Conservation (phyloP, 2,888 invertebrate genomes). For the Hirtodrosophila duncani region DNA sequence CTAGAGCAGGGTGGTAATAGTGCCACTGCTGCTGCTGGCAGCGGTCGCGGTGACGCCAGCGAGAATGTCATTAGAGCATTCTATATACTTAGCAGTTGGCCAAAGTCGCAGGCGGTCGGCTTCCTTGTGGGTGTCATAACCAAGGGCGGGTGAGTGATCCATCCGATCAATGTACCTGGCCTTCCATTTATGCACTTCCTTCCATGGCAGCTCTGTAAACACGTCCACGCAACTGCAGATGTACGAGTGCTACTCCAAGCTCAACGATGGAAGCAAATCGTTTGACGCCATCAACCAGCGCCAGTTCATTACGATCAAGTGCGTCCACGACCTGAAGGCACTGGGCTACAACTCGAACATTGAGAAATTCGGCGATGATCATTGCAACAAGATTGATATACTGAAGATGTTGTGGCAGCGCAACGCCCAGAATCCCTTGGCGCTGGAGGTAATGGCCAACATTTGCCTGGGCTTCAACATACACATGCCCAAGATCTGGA, state of each 20-base stretch:
- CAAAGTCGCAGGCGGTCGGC: conserved; percentile 70
- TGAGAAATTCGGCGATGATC: conserved; percentile 76
- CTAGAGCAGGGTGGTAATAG: conserved; percentile 27
- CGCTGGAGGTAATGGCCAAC: conserved; percentile 75
- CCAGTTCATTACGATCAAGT: conserved; percentile 76
- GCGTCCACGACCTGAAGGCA: conserved; percentile 76
- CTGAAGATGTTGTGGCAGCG: conserved; percentile 77
- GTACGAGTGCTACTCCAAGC: conserved; percentile 77
- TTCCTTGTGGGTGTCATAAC: conserved; percentile 75
- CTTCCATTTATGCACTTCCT: neutral
- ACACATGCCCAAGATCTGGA: conserved; percentile 76
- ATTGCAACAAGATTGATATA: conserved; percentile 76
- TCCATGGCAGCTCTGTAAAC: conserved; percentile 54
- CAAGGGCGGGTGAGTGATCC: conserved; percentile 71
- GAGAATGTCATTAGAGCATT: conserved; percentile 77
- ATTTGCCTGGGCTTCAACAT: conserved; percentile 78
- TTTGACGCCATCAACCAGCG: conserved; percentile 73
- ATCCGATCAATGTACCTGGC: neutral
- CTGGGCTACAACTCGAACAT: conserved; percentile 76
- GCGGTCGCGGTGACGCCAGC: conserved; percentile 47
- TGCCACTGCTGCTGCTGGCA: conserved; percentile 26
- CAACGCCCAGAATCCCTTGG: conserved; percentile 72
- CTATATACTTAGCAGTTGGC: conserved; percentile 77
- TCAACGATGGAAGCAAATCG: conserved; percentile 73
- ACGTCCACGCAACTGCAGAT: conserved; percentile 76